These are phyloP conservation scores for Procambarus clarkii DNA, from an alignment of 1,140 invertebrate species.

Conservation along the genomic window DNA sequence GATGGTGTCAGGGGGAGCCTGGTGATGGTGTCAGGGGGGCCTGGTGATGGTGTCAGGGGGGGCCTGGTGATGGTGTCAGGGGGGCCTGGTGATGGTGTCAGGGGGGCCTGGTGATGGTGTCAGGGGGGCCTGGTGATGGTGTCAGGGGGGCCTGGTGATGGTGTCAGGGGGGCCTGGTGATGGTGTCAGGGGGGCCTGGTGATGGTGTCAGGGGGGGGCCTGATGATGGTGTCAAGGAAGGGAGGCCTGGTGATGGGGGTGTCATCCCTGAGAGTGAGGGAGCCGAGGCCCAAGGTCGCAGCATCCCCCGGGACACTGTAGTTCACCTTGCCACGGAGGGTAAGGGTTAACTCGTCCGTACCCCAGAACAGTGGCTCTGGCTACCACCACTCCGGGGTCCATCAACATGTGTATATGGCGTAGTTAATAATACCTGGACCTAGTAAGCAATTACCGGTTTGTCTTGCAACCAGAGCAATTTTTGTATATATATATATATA, in stretches of 20 bases:
- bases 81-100: neutral
- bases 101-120: neutral
- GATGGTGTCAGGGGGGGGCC: neutral
- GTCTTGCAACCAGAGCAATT: no score
- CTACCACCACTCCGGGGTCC: neutral
- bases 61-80: neutral
- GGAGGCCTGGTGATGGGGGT: neutral
- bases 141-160: neutral
- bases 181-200: neutral
- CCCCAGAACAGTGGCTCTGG: neutral
- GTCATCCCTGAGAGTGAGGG: neutral
- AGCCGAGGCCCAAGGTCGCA: neutral
- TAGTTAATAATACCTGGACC: no score
- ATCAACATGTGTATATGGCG: no score
- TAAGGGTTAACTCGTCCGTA: neutral
- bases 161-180: neutral
- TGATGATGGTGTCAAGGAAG: neutral
- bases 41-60: neutral
- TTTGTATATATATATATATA: neutral
- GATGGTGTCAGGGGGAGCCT: neutral
- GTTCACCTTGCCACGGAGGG: constrained; percentile 1
- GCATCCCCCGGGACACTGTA: neutral
- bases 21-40: neutral
- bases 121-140: neutral
- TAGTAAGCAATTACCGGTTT: no score